phyloP scores from a whole-genome alignment of 2,888 invertebrate species.

The Adela reaumurella region DNA sequence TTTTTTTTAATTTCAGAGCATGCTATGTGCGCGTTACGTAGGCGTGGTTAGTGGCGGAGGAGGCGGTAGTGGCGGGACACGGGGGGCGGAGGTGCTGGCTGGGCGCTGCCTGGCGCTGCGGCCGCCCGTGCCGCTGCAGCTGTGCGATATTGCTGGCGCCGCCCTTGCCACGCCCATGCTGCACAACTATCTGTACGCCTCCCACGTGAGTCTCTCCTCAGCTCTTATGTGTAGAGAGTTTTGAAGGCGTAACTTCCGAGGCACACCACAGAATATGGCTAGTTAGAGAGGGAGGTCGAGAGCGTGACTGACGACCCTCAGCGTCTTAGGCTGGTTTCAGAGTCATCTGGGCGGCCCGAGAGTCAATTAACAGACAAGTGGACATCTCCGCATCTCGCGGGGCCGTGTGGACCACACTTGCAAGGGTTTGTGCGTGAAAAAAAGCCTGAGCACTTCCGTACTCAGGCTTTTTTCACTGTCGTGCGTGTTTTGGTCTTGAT shows the following conservation, averaged over 20 bases:
- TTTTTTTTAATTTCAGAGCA: slow-evolving; percentile 23
- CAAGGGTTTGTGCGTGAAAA: too few relatives aligned
- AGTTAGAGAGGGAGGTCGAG: too few relatives aligned
- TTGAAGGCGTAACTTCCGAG: too few relatives aligned
- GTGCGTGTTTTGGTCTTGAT: too few relatives aligned
- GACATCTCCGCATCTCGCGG: background rate
- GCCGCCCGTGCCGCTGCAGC: slow-evolving; percentile 61
- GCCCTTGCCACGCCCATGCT: slow-evolving; percentile 75
- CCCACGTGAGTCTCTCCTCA: slow-evolving; percentile 65
- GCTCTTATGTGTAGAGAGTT: too few relatives aligned
- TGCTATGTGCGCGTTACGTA: slow-evolving; percentile 40
- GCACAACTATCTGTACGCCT: slow-evolving; percentile 66
- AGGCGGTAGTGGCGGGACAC: slow-evolving; percentile 19
- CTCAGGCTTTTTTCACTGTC: too few relatives aligned
- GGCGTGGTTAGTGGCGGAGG: slow-evolving; percentile 19
- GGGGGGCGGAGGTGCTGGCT: slow-evolving; percentile 44
- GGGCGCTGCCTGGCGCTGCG: slow-evolving; percentile 40
- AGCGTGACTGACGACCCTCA: too few relatives aligned
- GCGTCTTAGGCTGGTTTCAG: too few relatives aligned
- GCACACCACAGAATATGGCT: too few relatives aligned
- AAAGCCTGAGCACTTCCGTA: too few relatives aligned
- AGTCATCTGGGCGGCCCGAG: too few relatives aligned
- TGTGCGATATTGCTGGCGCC: slow-evolving; percentile 84
- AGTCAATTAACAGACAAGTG: background rate
- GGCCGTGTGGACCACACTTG: too few relatives aligned